Evolutionary conservation across 2,888 invertebrate species (phyloP), one percentile per base, ranked within the genome.

Genomic region (Drosophila niveifrons): DNA sequence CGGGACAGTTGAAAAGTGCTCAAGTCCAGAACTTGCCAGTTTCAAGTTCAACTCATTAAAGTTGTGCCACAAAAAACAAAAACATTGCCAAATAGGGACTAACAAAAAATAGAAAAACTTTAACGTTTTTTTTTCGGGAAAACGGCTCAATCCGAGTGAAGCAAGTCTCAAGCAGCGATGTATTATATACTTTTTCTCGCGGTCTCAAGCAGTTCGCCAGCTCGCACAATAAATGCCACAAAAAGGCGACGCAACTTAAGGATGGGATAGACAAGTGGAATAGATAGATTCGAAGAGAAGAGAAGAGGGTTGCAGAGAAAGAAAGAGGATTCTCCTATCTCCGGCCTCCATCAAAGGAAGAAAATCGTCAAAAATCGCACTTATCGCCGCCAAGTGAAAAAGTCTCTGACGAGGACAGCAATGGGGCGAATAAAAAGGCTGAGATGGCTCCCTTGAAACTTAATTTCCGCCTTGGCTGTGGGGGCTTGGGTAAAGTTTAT

Each of bases 341-440:
- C 65, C 41, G 65, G 64, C 50, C 68, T 69, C 81, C 68, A 86
- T 72, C 82, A 75, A 72, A 62, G 77, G 75, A 72, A 66, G 75
- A 74, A 88, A 85, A 85, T 85, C 84, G 86, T 85, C 88, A 89
- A 89, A 84, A 84, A 87, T 84, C 83, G 88, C 83, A 89, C 83
- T 89, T 89, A 89, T 87, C 85, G 83, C 67, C 66, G 71, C 72
- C 62, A 53, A 70, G 63, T 61, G 76, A 72, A 76, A 77, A 76
- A 82, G 80, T 79, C 72, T 8, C 51, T 43, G 70, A 13, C 44
- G 28, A 53, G 31, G 36, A 61, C 46, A 39, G 36, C 31, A 50
- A 23, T 57, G 53, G 41, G 36, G 34, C n/a, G 51, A 28, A 34
- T 51, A 44, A 53, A 65, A 57, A 51, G 59, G 64, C 28, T 58